Base-by-base conservation (phyloP, 2,888 invertebrate species). In the Philereme transversata region DNA sequence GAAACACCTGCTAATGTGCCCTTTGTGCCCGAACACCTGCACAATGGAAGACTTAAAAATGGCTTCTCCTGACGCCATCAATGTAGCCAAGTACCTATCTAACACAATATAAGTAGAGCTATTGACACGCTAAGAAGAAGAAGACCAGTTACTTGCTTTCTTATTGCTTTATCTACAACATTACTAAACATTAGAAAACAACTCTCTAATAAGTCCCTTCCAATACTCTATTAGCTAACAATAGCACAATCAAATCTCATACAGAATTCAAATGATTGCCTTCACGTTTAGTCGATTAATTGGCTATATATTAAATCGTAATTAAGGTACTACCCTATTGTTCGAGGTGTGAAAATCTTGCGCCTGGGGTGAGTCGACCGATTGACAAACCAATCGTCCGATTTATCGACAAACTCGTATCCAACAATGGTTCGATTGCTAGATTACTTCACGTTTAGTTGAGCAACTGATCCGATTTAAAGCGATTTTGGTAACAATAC, bases 221-320 rank as follows among this genome's bases (percentile, higher is more conserved):
- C 56, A 63, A 59, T 49, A 49, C 56, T 44, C 59, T 52, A 63
- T 63, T 65, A 64, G 63, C 47, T 51, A 56, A 69, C 69, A 65
- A 67, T 60, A 65, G 65, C 57, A 63, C 63, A 70, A 62, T 65
- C 65, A 67, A 60, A 61, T 51, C 65, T 68, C 67, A 68, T 68
- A 67, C 60, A 70, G 67, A 61, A 70, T 70, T 68, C 70, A 67
- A 67, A 67, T 68, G 62, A 67, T 60, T 57, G 61, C 64, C 58
- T 55, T 61, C 54, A 34, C 53, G 57, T 58, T 22, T 54, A 57
- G 51, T 86, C 84, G 82, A 82, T 87, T 90, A 90, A 91, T 90
- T 90, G 88, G 84, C 84, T 84, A 90, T 90, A 89, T 89, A 90
- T 91, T 91, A 90, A 88, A 89, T 88, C 83, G 88, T 90, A 91